Evolutionary conservation across 1,140 invertebrate species (phyloP).

Genomic region (Acromyrmex echinatior): DNA sequence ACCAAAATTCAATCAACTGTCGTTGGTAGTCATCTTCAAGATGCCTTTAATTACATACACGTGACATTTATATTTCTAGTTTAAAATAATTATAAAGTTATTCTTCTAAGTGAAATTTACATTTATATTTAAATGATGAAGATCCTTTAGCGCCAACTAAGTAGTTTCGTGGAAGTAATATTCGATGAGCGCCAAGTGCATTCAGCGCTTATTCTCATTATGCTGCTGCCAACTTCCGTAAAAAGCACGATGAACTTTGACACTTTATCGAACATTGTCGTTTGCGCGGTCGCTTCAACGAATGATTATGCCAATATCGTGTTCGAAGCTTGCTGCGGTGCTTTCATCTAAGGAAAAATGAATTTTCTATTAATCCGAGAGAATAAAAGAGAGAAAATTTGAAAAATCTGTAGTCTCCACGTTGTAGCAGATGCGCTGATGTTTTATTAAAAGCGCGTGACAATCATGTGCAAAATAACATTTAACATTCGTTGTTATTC

Average conservation of each 20-base stretch:
- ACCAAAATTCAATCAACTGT: not conserved
- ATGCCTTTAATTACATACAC: not conserved
- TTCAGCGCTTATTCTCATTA: conserved; percentile 38
- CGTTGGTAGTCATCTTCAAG: not conserved
- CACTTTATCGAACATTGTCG: conserved; percentile 44
- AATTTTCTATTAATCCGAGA: not conserved
- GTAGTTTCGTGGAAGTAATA: not conserved
- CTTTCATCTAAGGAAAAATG: conserved; percentile 33
- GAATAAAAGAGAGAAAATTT: not conserved
- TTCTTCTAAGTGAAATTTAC: not conserved
- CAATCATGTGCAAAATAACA: not conserved
- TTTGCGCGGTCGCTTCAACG: conserved; percentile 29
- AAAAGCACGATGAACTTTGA: conserved; percentile 49
- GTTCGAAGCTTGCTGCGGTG: not conserved
- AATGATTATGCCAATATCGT: conserved; percentile 47
- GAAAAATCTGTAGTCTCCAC: not conserved
- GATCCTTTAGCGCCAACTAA: not conserved
- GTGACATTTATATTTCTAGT: not conserved
- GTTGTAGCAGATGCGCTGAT: not conserved
- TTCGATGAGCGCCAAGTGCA: conserved; percentile 9
- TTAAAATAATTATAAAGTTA: conserved; percentile 3
- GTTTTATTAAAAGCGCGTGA: not conserved
- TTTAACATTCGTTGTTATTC: conserved; percentile 2
- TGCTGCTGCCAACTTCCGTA: conserved; percentile 26
- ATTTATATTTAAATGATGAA: not conserved